Conservation (phyloP, 2,113 vertebrate species). For the Bufo gargarizans region DNA sequence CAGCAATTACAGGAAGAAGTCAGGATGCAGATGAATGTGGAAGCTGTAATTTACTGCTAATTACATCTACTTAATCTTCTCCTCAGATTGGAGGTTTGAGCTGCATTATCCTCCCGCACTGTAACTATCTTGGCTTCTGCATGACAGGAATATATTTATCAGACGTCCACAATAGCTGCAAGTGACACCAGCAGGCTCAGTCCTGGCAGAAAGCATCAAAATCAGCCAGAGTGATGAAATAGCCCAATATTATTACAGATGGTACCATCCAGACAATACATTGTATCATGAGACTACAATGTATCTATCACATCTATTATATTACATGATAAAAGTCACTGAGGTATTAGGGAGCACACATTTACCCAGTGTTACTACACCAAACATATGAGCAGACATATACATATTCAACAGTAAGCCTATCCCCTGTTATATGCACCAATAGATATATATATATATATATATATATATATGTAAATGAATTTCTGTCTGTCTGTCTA, state of each 20-base stretch:
- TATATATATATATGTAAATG: too few species aligned
- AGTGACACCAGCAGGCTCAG: not conserved
- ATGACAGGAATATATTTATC: slow-evolving; percentile 7
- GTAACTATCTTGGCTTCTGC: not conserved
- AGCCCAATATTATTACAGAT: not conserved
- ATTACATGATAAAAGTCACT: too few species aligned
- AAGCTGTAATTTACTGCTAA: slow-evolving; percentile 41
- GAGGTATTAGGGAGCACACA: too few species aligned
- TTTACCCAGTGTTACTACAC: too few species aligned
- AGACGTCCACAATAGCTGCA: not conserved
- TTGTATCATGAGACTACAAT: too few species aligned
- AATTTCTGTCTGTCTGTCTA: too few species aligned
- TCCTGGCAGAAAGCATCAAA: not conserved
- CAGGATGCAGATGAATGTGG: slow-evolving; percentile 45
- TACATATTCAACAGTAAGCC: too few species aligned
- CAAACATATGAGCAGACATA: too few species aligned
- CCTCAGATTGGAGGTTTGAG: slow-evolving; percentile 1
- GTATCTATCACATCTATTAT: too few species aligned
- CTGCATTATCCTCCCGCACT: not conserved
- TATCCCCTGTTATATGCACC: too few species aligned
- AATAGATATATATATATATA: too few species aligned
- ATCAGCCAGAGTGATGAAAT: not conserved
- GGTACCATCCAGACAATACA: not conserved
- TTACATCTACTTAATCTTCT: slow-evolving; percentile 37
- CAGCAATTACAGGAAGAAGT: slow-evolving; percentile 48